phyloP scores from a whole-genome alignment of 2,113 vertebrate species.

The Ctenomys sociabilis region DNA sequence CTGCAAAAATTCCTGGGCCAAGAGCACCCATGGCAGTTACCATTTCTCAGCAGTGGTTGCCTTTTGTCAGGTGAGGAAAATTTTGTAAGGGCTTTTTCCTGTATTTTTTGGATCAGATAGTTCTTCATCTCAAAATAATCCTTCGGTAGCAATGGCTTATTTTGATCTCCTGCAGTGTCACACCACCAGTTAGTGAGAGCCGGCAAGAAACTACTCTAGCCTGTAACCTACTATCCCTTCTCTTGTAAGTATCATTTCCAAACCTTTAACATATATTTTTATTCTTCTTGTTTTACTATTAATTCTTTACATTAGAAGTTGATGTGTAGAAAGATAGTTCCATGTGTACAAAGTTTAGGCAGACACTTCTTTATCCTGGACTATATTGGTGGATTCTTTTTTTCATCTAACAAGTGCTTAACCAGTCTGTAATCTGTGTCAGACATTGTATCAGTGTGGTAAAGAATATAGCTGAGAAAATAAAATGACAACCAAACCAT shows the following conservation, averaged over 20 bases:
- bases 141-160: background rate
- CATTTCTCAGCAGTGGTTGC: background rate
- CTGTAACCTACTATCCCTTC: background rate
- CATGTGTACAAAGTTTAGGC: background rate
- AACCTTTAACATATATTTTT: background rate
- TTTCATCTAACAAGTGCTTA: background rate
- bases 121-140: background rate
- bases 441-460: background rate
- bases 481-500: background rate
- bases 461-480: slow-evolving; percentile 4
- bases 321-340: background rate
- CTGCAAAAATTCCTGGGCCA: background rate
- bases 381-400: background rate
- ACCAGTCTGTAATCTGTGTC: background rate
- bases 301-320: background rate
- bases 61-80: background rate
- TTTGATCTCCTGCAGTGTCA: background rate
- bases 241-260: background rate
- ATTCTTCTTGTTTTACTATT: background rate
- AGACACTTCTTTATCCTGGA: background rate
- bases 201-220: background rate
- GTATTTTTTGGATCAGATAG: background rate
- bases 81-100: background rate
- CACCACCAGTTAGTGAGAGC: background rate
- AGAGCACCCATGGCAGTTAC: background rate